A percentile compares a stretch with the other conserved stretches of the same genome.
Evolutionary conservation across 1,140 invertebrate species (phyloP).

Genomic region (Phortica variegata): DNA sequence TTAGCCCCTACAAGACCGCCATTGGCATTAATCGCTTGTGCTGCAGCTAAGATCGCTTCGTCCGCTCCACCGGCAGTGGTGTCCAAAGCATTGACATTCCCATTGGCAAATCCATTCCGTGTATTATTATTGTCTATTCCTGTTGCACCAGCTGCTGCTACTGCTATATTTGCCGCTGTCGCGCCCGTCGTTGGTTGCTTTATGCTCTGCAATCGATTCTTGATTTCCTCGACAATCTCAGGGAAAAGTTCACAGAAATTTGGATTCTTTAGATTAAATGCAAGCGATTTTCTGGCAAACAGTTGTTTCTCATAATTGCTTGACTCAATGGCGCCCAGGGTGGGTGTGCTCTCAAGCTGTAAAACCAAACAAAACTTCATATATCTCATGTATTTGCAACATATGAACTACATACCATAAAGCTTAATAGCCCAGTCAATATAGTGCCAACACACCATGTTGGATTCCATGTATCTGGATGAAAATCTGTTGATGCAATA

Average conservation of each 20-base stretch:
- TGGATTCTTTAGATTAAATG: constrained; percentile 89
- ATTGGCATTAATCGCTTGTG: constrained; percentile 16
- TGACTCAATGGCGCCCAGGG: constrained; percentile 91
- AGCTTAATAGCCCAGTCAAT: constrained; percentile 87
- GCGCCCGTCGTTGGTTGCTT: not conserved
- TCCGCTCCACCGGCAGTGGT: constrained; percentile 7
- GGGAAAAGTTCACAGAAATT: constrained; percentile 67
- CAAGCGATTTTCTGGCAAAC: constrained; percentile 81
- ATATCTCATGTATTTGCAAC: not conserved
- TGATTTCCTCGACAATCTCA: constrained; percentile 47
- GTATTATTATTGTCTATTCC: constrained; percentile 3
- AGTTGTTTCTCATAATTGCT: constrained; percentile 85
- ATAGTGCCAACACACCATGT: constrained; percentile 97
- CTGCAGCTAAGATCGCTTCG: constrained; percentile 4
- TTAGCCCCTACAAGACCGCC: constrained; percentile 26
- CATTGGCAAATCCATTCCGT: constrained; percentile 29
- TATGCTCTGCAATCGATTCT: constrained; percentile 32
- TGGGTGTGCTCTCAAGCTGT: constrained; percentile 85
- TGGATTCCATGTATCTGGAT: constrained; percentile 98
- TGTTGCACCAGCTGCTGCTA: constrained; percentile 13
- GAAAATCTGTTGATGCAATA: constrained; percentile 71
- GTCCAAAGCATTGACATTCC: constrained; percentile 12
- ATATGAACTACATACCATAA: constrained; percentile 65
- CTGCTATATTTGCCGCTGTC: constrained; percentile 14
- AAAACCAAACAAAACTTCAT: not conserved